Conservation (phyloP, 2,113 vertebrate species). For the Dicerorhinus sumatrensis region DNA sequence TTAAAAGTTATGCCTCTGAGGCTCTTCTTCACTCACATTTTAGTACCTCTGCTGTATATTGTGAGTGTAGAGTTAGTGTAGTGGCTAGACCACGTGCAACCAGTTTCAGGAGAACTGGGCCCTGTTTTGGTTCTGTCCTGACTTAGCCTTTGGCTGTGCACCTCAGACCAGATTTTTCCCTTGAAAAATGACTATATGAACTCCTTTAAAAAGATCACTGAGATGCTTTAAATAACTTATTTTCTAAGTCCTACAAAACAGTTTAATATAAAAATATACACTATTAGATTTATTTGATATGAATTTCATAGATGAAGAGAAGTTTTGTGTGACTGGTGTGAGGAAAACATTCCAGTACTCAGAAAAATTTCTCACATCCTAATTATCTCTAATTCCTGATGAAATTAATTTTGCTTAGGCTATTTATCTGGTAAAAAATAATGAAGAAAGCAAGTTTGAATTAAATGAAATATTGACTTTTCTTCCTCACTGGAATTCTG, state of each 20-base stretch:
- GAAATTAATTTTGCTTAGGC: conserved; percentile 50
- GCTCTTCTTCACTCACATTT: background rate
- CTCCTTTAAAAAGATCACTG: background rate
- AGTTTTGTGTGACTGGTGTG: conserved; percentile 10
- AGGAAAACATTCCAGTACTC: background rate
- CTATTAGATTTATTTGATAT: background rate
- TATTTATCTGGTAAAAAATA: conserved; percentile 45
- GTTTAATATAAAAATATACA: conserved; percentile 30
- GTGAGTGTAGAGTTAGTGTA: background rate
- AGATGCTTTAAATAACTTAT: conserved; percentile 12
- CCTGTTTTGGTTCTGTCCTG: conserved; percentile 2
- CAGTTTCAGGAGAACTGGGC: background rate
- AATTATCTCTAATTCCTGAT: conserved; percentile 28
- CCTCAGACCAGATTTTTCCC: conserved; percentile 2
- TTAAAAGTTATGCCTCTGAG: background rate
- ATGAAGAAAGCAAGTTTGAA: background rate
- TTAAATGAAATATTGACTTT: conserved; percentile 17
- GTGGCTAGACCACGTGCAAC: background rate
- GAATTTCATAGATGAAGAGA: conserved; percentile 17
- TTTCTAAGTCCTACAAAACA: background rate
- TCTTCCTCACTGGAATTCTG: background rate
- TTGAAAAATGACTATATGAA: conserved; percentile 13
- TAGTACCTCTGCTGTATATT: background rate
- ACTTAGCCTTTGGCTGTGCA: background rate
- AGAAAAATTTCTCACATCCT: conserved; percentile 23